These are phyloP conservation scores for Drosophila cardini DNA, from an alignment of 1,140 invertebrate genomes.

Conservation along the genomic window DNA sequence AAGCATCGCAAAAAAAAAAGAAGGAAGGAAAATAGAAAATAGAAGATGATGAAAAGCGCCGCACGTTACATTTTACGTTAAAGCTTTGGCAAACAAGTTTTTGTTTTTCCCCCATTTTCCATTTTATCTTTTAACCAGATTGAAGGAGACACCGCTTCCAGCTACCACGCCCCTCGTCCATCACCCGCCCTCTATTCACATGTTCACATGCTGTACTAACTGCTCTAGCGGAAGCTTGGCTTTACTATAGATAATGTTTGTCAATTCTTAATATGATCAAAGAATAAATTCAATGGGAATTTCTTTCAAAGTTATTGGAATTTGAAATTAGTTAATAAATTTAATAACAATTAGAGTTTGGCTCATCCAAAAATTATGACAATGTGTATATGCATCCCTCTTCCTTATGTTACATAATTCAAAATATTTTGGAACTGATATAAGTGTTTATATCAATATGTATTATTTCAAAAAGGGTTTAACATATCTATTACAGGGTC, in stretches of 20 bases:
- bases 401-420: too few relatives aligned
- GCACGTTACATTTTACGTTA: slow-evolving; percentile 69
- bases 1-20: slow-evolving; percentile 1
- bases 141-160: slow-evolving; percentile 33
- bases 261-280: background rate
- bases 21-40: slow-evolving; percentile 14
- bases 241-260: background rate
- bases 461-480: too few relatives aligned
- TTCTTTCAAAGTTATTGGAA: too few relatives aligned
- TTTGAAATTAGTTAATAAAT: too few relatives aligned
- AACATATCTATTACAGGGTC: too few relatives aligned
- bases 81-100: slow-evolving; percentile 62
- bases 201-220: slow-evolving; percentile 17
- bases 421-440: too few relatives aligned
- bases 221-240: slow-evolving; percentile 45
- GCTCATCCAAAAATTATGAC: too few relatives aligned
- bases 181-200: slow-evolving; percentile 16
- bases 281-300: too few relatives aligned
- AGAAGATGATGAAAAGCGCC: slow-evolving; percentile 66
- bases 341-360: too few relatives aligned
- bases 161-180: background rate
- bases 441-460: too few relatives aligned
- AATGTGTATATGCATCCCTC: too few relatives aligned
- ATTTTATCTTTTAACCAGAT: slow-evolving; percentile 53
- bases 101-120: slow-evolving; percentile 5